These are phyloP conservation scores for Creontiades dilutus DNA, from an alignment of 2,888 invertebrate genomes.

Conservation along the genomic window DNA sequence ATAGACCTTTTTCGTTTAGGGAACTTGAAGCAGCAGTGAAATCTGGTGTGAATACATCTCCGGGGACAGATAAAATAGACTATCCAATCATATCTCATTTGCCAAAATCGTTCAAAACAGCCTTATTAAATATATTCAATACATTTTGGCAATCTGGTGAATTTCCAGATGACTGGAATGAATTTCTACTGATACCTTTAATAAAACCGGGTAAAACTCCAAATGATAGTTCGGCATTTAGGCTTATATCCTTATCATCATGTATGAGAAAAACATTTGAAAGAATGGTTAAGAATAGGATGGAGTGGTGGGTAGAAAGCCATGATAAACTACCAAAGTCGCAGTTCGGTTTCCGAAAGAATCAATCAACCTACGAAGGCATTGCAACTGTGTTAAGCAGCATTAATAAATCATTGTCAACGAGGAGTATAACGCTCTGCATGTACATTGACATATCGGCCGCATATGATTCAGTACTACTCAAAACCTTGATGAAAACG, in stretches of 20 bases:
- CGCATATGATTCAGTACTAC: no score
- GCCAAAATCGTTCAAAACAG: background rate
- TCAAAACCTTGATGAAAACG: background rate
- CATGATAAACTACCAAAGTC: background rate
- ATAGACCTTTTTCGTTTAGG: background rate
- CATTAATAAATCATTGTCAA: no score
- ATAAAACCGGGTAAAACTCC: background rate
- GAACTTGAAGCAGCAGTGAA: background rate
- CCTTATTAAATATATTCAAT: background rate
- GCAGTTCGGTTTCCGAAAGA: background rate
- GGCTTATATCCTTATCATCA: background rate
- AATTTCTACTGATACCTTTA: slow-evolving; percentile 3
- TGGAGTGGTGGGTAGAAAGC: slow-evolving; percentile 5
- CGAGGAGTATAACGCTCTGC: no score
- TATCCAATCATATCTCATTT: background rate
- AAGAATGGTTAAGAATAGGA: background rate
- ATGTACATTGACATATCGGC: background rate
- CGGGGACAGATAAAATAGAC: background rate
- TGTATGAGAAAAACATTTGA: slow-evolving; percentile 8
- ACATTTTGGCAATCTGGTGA: background rate
- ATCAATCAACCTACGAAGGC: background rate
- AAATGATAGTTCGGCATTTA: background rate
- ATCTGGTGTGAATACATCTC: background rate
- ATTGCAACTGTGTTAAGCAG: background rate
- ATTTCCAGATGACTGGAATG: slow-evolving; percentile 9